Conservation (phyloP, 37 sponge, comb jelly and placozoan genomes). For the Theonella swinhoei region DNA sequence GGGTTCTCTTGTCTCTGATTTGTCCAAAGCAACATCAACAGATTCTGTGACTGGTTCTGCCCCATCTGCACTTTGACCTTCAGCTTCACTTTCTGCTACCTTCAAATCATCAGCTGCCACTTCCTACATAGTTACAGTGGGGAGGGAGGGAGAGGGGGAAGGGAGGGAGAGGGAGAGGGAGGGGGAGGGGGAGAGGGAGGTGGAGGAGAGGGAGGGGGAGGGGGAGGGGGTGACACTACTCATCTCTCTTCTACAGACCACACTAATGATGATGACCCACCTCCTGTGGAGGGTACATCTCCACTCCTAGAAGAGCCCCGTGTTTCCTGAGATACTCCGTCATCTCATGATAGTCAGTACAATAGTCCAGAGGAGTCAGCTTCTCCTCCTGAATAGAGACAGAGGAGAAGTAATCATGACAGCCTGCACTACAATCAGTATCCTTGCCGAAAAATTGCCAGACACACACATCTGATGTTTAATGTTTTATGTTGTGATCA, state of each 20-base stretch:
- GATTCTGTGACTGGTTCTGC: not conserved
- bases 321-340: conserved; percentile 9
- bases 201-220: too few relatives aligned
- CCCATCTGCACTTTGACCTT: too few relatives aligned
- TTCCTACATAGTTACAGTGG: not conserved
- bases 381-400: conserved; percentile 40
- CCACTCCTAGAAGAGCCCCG: conserved; percentile 32
- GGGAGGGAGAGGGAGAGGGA: too few relatives aligned
- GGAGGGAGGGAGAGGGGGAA: too few relatives aligned
- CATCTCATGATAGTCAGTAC: conserved; percentile 19
- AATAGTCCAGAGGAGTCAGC: conserved; percentile 48
- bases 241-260: too few relatives aligned
- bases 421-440: not conserved
- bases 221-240: too few relatives aligned
- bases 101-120: too few relatives aligned
- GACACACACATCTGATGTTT: not conserved
- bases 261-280: too few relatives aligned
- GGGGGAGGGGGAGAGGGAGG: too few relatives aligned
- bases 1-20: not conserved
- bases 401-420: not conserved
- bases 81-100: too few relatives aligned
- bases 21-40: not conserved
- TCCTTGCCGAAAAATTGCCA: not conserved
- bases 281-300: not conserved
- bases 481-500: too few relatives aligned